Evolutionary conservation across 2,113 vertebrate genomes (phyloP), one percentile per base, ranked within the genome.

Genomic region (Alethe castanea): DNA sequence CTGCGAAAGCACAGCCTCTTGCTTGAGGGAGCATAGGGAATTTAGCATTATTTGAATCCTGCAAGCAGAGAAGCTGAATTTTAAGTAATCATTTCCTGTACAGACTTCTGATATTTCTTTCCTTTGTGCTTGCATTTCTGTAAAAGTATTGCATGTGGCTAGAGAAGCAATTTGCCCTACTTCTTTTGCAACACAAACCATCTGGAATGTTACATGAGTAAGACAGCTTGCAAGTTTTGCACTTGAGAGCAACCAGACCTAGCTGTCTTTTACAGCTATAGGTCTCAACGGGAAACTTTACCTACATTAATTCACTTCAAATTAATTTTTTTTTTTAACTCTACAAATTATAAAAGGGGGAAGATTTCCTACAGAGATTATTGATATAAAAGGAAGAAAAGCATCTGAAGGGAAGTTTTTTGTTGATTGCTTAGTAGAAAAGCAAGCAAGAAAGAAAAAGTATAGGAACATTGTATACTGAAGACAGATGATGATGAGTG

Each of bases 61-160:
- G 47, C 67, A 92, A 87, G 73, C 44, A 91, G 56, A 95, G 78
- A 59, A 94, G 18, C 74, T 81, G 78, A 86, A 81, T 93, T 94
- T 91, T 86, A 94, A 81, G 71, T 45, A 81, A 92, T 48, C 9
- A 56, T 54, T 95, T 95, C 57, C 73, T 96, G 79, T 80, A 33
- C 61, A 88, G 77, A 36, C 38, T 81, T 92, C 94, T 24, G 44
- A 52, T 59, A 94, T 65, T 82, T 59, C 14, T 87, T 88, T 33
- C 36, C 19, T 87, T 87, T 56, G 36, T 72, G 36, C 47, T 77
- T 91, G 42, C n/a, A 86, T 95, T 94, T 93, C 87, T 96, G 81
- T 85, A 18, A 4, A 96, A 96, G 45, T 86, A 73, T 74, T 83
- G 56, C 70, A 69, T 73, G 70, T 61, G 62, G 70, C 56, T 83